Evolutionary conservation across 2,113 vertebrate genomes (phyloP).

Genomic region (Oxyruncus cristatus): DNA sequence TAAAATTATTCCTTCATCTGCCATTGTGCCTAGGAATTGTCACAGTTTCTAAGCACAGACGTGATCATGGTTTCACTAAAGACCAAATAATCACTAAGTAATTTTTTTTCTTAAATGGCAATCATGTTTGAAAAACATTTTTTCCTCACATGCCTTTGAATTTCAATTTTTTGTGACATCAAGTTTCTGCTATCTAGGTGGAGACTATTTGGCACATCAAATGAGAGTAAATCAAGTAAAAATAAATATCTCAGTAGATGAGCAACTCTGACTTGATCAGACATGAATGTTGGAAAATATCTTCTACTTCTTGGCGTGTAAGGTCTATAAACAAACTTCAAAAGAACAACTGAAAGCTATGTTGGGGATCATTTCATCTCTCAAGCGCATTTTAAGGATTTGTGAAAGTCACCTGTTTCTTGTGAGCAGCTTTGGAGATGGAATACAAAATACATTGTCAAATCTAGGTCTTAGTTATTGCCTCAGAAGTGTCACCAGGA

Average conservation of each 20-base stretch:
- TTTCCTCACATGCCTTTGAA: neutral
- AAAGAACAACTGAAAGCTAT: neutral
- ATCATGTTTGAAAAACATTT: neutral
- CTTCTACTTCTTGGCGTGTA: neutral
- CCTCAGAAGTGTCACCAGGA: neutral
- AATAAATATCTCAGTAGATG: neutral
- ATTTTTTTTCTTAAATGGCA: neutral
- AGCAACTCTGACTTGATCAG: constrained; percentile 7
- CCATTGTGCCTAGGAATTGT: neutral
- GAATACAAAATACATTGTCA: neutral
- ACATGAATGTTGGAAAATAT: constrained; percentile 19
- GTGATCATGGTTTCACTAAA: neutral
- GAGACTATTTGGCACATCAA: neutral
- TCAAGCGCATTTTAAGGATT: neutral
- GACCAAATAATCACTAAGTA: neutral
- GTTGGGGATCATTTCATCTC: neutral
- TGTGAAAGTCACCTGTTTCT: neutral
- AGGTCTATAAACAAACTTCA: neutral
- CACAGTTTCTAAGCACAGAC: neutral
- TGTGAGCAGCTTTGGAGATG: neutral
- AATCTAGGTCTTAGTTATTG: neutral
- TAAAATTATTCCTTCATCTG: neutral
- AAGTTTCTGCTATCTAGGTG: neutral
- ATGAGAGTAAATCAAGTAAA: constrained; percentile 8
- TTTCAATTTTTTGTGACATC: neutral